Evolutionary conservation across 2,888 invertebrate species (phyloP).

Genomic region (Ophonus ardosiacus): DNA sequence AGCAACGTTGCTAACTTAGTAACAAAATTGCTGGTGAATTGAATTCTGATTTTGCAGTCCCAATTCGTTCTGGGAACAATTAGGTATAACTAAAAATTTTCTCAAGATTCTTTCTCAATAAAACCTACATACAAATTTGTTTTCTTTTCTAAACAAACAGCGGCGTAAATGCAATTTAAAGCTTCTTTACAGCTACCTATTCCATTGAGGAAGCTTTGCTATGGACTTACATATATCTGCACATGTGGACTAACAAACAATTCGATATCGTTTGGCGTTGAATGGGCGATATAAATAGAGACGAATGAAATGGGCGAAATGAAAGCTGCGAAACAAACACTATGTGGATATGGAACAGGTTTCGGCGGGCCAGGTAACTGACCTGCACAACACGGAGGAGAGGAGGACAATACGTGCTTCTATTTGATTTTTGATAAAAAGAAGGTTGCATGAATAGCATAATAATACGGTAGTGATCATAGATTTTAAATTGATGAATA

Average conservation of each 20-base stretch:
- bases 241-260: slow-evolving; percentile 19
- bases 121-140: not conserved
- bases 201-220: not conserved
- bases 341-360: slow-evolving; percentile 15
- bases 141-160: not conserved
- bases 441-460: not conserved
- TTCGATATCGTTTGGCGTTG: not conserved
- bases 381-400: slow-evolving; percentile 7
- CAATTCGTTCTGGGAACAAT: too few species aligned
- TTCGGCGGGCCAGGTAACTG: slow-evolving; percentile 44
- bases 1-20: too few species aligned
- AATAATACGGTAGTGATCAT: not conserved
- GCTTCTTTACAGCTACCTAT: not conserved
- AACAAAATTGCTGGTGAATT: too few species aligned
- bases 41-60: too few species aligned
- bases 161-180: not conserved
- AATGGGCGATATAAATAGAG: slow-evolving; percentile 27
- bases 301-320: slow-evolving; percentile 31
- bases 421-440: not conserved
- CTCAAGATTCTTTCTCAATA: not conserved
- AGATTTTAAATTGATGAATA: not conserved
- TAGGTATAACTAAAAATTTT: not conserved
- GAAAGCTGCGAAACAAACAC: slow-evolving; percentile 34
- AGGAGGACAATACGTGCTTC: not conserved
- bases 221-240: not conserved